Evolutionary conservation across 2,888 invertebrate genomes (phyloP), one percentile per base, ranked within the genome.

Genomic region (Dromius quadrimaculatus): DNA sequence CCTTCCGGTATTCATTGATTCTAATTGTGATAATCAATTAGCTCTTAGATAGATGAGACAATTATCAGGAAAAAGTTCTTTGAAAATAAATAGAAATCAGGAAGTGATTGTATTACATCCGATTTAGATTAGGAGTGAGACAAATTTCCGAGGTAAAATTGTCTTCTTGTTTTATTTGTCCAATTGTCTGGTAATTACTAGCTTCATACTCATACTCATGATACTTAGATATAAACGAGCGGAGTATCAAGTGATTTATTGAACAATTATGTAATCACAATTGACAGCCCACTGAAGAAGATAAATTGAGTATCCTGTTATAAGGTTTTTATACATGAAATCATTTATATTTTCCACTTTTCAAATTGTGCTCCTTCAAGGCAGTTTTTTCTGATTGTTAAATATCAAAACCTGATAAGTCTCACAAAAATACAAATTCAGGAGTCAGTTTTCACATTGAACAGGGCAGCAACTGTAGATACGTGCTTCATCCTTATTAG

Each of bases 201-300:
- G 15, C 50, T 54, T 54, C 50, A 13, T n/a, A n/a, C 50, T 13
- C 11, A 8, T 28, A 28, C 28, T 54, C 43, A 19, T 15, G 47
- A 54, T 15, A 54, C 28, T 54, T 13, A 15, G 28, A 28, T 15
- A 28, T 54, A 28, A 28, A 54, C 23, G 6, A 28, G n/a, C 28
- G n/a, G 17, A 20, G 11, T 47, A 11, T 47, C 22, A 54, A 54
- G 50, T 28, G 50, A 54, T 54, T 54, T 54, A 54, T 54, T 54
- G 50, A 17, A 54, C 28, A 28, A 28, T 54, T 54, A 54, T 54
- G 23, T 54, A 54, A 54, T 54, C 28, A 54, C 50, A 54, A 54
- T 54, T 54, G 50, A 54, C 32, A 54, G 28, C 13, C 4, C 13
- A 54, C 28, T 54, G 50, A 54, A 15, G 50, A 54, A 54, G 50